Base-by-base conservation (phyloP, 2,888 invertebrate species). In the Drosophila picticornis region DNA sequence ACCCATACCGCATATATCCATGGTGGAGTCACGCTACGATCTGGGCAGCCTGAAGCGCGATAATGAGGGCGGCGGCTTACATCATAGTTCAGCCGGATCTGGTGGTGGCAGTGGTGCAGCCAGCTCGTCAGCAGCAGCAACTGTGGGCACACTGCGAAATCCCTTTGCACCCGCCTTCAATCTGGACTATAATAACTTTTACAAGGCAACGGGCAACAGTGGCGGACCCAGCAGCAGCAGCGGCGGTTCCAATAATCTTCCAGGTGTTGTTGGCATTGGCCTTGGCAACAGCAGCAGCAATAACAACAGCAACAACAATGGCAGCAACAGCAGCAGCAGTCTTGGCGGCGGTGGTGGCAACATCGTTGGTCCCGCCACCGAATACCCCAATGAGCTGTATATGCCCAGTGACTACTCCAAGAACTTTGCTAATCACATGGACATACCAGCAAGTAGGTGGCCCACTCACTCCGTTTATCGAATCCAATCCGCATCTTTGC, bases 401-500 rank as follows among this genome's bases (percentile, higher is more conserved):
- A 90, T 93, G 84, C 87, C 91, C 58, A 92, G 89, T 76, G 93
- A 93, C 69, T 93, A 92, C 83, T 84, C 92, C 22, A 93, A 93
- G 83, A 92, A 90, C 71, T 92, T 92, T 81, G 93, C 91, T 58
- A 93, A 93, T 64, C 93, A 93, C 75, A 93, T 93, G 93, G 93
- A 93, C 75, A 93, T 93, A 77, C 93, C 93, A 51, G 88, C 93
- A 92, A 93, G 93, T 93, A 92, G 89, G 92, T 91, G 61, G 2
- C 70, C 32, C 55, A 56, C 22, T 31, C 38, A n/a, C 19, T 6
- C 16, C 29, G 36, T 38, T 36, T 38, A 32, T 29, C 27, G 51
- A 19, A 46, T 25, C 22, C 36, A 10, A n/a, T 25, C n/a, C 59
- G 38, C 43, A 69, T 46, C 29, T 75, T n/a, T 86, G 56, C 40